Percentiles rank a stretch among this genome's conserved stretches.
Evolutionary conservation across 2,797 vertebrate species (phyloP).

Genomic region (Acanthornis magna): DNA sequence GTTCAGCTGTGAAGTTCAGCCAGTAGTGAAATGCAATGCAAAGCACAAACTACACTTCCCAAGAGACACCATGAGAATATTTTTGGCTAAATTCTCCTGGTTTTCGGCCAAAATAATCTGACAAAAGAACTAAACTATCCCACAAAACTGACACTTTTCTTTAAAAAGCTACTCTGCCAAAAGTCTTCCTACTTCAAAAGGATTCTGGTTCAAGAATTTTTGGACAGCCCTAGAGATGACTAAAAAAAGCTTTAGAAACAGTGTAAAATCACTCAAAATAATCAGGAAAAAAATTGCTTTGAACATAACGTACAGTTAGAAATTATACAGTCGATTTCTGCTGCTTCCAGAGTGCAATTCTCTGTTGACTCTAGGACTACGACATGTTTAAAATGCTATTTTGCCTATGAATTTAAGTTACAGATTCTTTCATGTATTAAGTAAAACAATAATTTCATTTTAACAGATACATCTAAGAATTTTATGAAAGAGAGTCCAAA

Average conservation of each 20-base stretch:
- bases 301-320: neutral
- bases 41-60: conserved; percentile 55
- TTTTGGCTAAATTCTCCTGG: conserved; percentile 47
- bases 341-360: neutral
- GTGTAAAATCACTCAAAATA: neutral
- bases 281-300: neutral
- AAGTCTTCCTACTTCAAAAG: conserved; percentile 1
- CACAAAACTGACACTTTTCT: neutral
- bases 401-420: neutral
- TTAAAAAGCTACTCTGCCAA: conserved; percentile 5
- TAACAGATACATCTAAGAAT: neutral
- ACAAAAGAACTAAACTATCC: conserved; percentile 23
- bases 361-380: neutral
- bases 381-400: neutral
- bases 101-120: conserved; percentile 56
- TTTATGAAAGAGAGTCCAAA: neutral
- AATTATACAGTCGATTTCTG: neutral
- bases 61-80: conserved; percentile 37
- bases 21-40: conserved; percentile 1
- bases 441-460: neutral
- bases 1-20: neutral
- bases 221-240: neutral
- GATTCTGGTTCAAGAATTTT: conserved; percentile 4
- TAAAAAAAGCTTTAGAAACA: conserved; percentile 3
- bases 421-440: neutral